Evolutionary conservation across 2,797 vertebrate species (phyloP), one percentile per base, ranked within the genome.

Genomic region (Chelonia mydas): DNA sequence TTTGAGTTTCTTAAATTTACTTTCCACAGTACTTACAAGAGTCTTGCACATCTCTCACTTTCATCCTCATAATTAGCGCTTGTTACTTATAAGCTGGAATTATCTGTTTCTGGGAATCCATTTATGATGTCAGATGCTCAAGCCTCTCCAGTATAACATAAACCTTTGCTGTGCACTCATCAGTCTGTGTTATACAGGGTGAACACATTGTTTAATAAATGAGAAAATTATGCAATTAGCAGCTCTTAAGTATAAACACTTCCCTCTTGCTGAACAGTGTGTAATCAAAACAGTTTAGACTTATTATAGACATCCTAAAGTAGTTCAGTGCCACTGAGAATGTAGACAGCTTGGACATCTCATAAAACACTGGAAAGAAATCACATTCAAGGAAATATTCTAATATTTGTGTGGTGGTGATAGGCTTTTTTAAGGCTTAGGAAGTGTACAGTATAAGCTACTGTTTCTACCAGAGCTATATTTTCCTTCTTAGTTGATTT

Each of bases 211-310:
- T 84, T 96, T 90, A 91, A 92, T 9, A 91, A 33, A 93, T 45
- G 45, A 94, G 49, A 92, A 95, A 92, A 95, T 37, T 5, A 91
- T 51, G 19, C 41, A 95, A 91, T 96, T 95, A 97, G 80, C 68
- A 84, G 27, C 49, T 65, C 65, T 92, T 81, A 78, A 61, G 19
- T 61, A 89, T 49, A 91, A 94, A 84, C 31, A 28, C 0, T 0
- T 57, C 7, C 16, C 5, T 4, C 77, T 74, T 92, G 92, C 59
- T 76, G 49, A 90, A 91, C 3, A 0, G 0, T 2, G 47, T 25
- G 86, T 76, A 87, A 92, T 93, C 57, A 92, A 93, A 94, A 19
- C 31, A 78, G 27, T 50, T 16, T 57, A 87, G 49, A 21, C 74
- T 16, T 2, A 85, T 33, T 21, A 90, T 79, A 89, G 68, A 81